phyloP scores from a whole-genome alignment of 2,113 vertebrate genomes.

The Tiliqua scincoides region DNA sequence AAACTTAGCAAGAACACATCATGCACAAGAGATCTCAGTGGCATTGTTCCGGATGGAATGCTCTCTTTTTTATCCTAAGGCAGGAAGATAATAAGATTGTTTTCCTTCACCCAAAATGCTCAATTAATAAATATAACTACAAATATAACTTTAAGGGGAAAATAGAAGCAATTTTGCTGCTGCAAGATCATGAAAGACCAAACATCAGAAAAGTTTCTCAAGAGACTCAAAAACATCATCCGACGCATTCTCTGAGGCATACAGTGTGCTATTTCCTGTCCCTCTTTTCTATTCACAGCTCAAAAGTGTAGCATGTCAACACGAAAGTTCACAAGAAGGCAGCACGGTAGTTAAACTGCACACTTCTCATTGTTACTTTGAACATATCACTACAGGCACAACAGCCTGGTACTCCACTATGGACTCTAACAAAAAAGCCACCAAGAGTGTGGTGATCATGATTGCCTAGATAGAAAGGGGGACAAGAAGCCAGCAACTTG shows the following conservation, averaged over 20 bases:
- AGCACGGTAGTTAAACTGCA: background rate
- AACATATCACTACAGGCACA: background rate
- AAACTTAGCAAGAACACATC: background rate
- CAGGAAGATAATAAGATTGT: background rate
- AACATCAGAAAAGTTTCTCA: background rate
- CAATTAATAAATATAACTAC: background rate
- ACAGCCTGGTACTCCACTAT: background rate
- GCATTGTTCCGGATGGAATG: background rate
- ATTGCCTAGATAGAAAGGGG: background rate
- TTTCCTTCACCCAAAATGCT: background rate
- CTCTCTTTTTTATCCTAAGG: background rate
- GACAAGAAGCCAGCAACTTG: background rate
- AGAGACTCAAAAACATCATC: background rate
- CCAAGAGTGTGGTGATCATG: background rate
- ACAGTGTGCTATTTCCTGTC: no score
- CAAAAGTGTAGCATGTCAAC: background rate
- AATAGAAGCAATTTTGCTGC: background rate
- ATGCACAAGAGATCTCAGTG: background rate
- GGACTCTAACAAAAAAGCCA: background rate
- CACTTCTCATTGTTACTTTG: background rate
- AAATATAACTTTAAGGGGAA: background rate
- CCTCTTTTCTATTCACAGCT: background rate
- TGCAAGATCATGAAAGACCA: background rate
- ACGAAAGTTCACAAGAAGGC: background rate
- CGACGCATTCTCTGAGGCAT: background rate